phyloP scores from a whole-genome alignment of 2,888 invertebrate genomes.

The Isoperla grammatica region DNA sequence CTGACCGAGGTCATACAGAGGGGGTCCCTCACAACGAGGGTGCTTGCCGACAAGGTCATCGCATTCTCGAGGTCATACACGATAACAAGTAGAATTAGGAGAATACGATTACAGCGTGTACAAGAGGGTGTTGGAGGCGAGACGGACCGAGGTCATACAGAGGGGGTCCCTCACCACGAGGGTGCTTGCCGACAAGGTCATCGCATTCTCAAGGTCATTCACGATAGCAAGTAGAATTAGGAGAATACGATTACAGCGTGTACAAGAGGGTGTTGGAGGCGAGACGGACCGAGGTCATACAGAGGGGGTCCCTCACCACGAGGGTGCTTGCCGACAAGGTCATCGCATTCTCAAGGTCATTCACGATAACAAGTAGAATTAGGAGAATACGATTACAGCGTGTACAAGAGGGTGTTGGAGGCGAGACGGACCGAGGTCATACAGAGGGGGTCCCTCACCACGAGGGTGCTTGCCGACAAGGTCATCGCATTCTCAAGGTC shows the following conservation, averaged over 20 bases:
- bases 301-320: background rate
- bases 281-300: slow-evolving; percentile 39
- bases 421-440: too few species aligned
- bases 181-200: slow-evolving; percentile 31
- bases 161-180: slow-evolving; percentile 43
- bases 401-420: too few species aligned
- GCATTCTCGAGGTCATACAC: slow-evolving; percentile 32
- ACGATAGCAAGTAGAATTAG: background rate
- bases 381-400: too few species aligned
- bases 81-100: too few species aligned
- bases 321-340: background rate
- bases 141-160: slow-evolving; percentile 45
- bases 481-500: too few species aligned
- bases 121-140: slow-evolving; percentile 48
- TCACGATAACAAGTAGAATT: too few species aligned
- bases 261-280: slow-evolving; percentile 51
- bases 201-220: background rate
- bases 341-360: too few species aligned
- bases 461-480: too few species aligned
- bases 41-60: slow-evolving; percentile 42
- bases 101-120: slow-evolving; percentile 57
- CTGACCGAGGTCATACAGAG: slow-evolving; percentile 47
- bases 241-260: slow-evolving; percentile 49
- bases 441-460: too few species aligned
- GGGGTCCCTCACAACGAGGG: slow-evolving; percentile 55